Evolutionary conservation across 2,888 invertebrate species (phyloP), one percentile per base, ranked within the genome.

Genomic region (Saturnia pavonia): DNA sequence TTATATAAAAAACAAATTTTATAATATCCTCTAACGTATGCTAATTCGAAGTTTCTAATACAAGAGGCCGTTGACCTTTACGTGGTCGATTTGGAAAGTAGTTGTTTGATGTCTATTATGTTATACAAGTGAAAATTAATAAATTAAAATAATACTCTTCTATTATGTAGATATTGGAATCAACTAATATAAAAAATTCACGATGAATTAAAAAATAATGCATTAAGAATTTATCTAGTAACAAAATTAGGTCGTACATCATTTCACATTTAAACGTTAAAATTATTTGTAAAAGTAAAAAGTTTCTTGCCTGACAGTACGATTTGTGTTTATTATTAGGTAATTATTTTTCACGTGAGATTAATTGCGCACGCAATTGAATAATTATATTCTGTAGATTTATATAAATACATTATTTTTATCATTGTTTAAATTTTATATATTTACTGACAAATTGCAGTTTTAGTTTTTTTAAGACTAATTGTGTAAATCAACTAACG

Each of bases 21-120:
- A 27, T 60, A 60, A 60, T 60, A 60, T 60, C 57, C 57, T 77
- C 70, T 75, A 70, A 57, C 72, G 74, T 74, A 79, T 79, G 79
- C 63, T 73, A 79, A 79, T 79, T 27, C 16, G 67, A 69, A 72
- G 60, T 79, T 79, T 79, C 79, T 79, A 79, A 80, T 72, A 72
- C 63, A 68, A 8, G 12, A 11, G 40, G 65, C n/a, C 40, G 65
- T 65, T 65, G 40, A 65, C 34, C 40, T 65, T 65, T 65, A 7
- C n/a, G 19, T 22, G 9, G 65, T 65, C 12, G 19, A 1, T 65
- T 65, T 65, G 40, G 65, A 65, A 65, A 65, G 65, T 22, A 16
- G 34, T 40, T 65, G 7, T 7, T 40, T 40, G 65, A n/a, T 65
- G 16, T n/a, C 40, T 65, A 9, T 34, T 63, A 34, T 63, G 63